phyloP scores from a whole-genome alignment of 2,113 vertebrate species.

The Marmota flaviventris region DNA sequence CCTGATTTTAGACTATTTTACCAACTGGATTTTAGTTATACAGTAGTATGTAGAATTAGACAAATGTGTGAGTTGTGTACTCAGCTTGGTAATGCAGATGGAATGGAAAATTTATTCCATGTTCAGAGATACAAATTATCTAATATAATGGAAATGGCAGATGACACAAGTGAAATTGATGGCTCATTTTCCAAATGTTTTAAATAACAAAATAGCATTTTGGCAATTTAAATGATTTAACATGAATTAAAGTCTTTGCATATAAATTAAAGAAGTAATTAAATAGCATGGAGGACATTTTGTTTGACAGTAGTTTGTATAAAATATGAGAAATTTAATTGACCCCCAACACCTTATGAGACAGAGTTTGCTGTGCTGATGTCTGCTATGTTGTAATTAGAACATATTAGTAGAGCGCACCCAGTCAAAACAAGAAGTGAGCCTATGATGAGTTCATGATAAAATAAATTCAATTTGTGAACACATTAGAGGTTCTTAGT shows the following conservation, averaged over 20 bases:
- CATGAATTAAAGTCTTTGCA: conserved; percentile 36
- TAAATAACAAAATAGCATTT: conserved; percentile 53
- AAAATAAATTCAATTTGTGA: not conserved
- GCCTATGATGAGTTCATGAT: not conserved
- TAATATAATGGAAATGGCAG: not conserved
- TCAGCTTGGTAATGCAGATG: not conserved
- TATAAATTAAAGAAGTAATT: conserved; percentile 51
- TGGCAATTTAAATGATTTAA: conserved; percentile 56
- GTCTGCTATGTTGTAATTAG: not conserved
- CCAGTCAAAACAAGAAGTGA: not conserved
- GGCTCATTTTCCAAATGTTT: conserved; percentile 38
- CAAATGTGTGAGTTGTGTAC: not conserved
- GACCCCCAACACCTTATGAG: not conserved
- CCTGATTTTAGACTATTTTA: not conserved
- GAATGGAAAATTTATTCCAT: not conserved
- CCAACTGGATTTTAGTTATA: not conserved
- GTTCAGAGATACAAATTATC: not conserved
- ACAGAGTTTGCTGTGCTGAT: not conserved
- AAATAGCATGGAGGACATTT: not conserved
- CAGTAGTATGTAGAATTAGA: not conserved
- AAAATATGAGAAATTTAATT: conserved; percentile 48
- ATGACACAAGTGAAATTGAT: conserved; percentile 34
- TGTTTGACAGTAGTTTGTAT: conserved; percentile 37
- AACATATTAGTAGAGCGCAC: not conserved
- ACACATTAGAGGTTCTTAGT: not conserved